Evolutionary conservation across 2,113 vertebrate genomes (phyloP), one percentile per base, ranked within the genome.

Genomic region (Cryptoleucopteryx plumbea): DNA sequence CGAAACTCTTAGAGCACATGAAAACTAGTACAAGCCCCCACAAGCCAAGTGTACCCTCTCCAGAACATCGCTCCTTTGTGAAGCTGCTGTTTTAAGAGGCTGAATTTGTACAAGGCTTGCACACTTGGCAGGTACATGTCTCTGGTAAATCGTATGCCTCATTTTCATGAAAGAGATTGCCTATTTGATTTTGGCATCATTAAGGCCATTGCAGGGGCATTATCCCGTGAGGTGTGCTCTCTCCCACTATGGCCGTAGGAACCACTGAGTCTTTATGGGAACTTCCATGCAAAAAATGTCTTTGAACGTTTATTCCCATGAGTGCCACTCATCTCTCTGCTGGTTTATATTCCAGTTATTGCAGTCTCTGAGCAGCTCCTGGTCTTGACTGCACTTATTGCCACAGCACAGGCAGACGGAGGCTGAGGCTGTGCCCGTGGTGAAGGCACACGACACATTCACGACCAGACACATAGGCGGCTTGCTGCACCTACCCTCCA

Each of bases 151-250:
- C 1, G 0, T 29, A 22, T 14, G 32, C 20, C 32, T 81, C 18
- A 14, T 21, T 72, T 67, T 68, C 38, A 58, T 29, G 23, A 26
- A 48, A 59, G 27, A 36, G 14, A 16, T 13, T 40, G 4, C 20
- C 31, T 16, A 40, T 65, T 43, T 17, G 32, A 45, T 85, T 73
- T 45, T 42, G 43, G 9, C n/a, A 36, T 36, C 48, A 5, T 43
- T 77, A n/a, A 63, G 47, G 38, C 29, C 11, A 16, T 56, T n/a
- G 25, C 31, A 63, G 56, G 27, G 45, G 17, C n/a, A 23, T 25
- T 42, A 12, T 29, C 45, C 61, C 9, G 1, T 1, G 2, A 16
- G 0, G 2, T 40, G 43, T 40, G 40, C 25, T 56, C 36, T 47
- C 26, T 52, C 26, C 5, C 56, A 67, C 14, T 11, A 11, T 1